Base-by-base conservation (phyloP, 2,797 vertebrate genomes). In the Anabacerthia variegaticeps region DNA sequence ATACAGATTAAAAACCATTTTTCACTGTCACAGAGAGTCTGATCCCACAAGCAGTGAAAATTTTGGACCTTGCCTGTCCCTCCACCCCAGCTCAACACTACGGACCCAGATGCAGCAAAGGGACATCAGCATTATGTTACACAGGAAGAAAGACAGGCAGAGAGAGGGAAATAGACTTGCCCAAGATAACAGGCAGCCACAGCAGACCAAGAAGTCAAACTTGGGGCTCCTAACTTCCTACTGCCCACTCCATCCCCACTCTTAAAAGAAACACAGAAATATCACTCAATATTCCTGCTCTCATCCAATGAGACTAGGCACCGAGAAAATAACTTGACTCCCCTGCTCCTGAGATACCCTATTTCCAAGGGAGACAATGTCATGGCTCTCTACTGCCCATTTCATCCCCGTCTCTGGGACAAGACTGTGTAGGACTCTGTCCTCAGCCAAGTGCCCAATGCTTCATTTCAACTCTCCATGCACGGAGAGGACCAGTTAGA, bases 161-260 rank as follows among this genome's bases (percentile, higher is more conserved):
- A 94, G 59, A 95, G 88, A 92, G 85, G 74, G 59, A 97, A 95
- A 94, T 13, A 94, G 91, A 90, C 55, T 95, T 93, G 96, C 88
- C 95, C 88, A 94, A 94, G 88, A 54, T 84, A 95, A 93, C 73
- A 96, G 85, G 82, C 91, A 94, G 95, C 85, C 94, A 94, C 52
- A 95, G 83, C 71, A 94, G 79, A 93, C 68, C 88, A 88, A 96
- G 77, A 95, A 93, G 74, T 92, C 88, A 77, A 92, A 90, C 55
- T 73, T 1, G 56, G 59, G 58, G 77, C 80, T 90, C 91, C 93
- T 91, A 79, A 93, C 61, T 87, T 93, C 89, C 82, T 78, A 28
- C 41, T 91, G 84, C 54, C 69, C 43, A 75, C 28, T 11, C 39
- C 30, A 61, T n/a, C 28, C 44, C 36, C 34, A 43, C 14, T 82